A percentile compares a stretch with the other conserved stretches of the same genome.
Evolutionary conservation across 2,888 invertebrate species (phyloP).

Genomic region (Falcaria lacertinaria): DNA sequence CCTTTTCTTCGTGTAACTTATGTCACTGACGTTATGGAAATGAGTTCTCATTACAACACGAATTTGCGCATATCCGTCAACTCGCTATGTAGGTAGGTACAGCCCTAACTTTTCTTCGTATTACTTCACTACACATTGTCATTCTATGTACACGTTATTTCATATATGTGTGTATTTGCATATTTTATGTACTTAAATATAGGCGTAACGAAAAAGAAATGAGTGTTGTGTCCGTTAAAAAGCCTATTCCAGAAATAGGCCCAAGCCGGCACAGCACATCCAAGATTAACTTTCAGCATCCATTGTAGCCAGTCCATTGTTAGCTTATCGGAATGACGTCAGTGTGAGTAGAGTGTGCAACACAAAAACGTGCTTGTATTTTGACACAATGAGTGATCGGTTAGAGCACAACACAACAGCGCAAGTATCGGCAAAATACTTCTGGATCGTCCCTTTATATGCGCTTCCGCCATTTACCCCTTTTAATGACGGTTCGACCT

Average conservation of each 20-base stretch:
- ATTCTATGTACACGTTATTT: no score
- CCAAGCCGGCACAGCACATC: background rate
- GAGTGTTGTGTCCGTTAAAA: no score
- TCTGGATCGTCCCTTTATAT: slow-evolving; percentile 33
- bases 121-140: no score
- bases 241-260: background rate
- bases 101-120: background rate
- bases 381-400: slow-evolving; percentile 15
- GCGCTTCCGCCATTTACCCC: slow-evolving; percentile 37
- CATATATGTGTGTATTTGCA: no score
- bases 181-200: no score
- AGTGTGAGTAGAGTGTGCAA: slow-evolving; percentile 1
- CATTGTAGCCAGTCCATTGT: background rate
- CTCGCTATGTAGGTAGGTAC: slow-evolving; percentile 18
- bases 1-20: slow-evolving; percentile 21
- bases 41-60: slow-evolving; percentile 24
- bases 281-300: background rate
- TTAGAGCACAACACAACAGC: slow-evolving; percentile 8
- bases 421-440: slow-evolving; percentile 24
- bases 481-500: slow-evolving; percentile 44
- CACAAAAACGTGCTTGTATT: slow-evolving; percentile 8
- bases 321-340: background rate
- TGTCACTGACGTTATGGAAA: slow-evolving; percentile 32
- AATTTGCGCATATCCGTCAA: slow-evolving; percentile 36
- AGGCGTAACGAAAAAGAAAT: no score